phyloP scores from a whole-genome alignment of 2,797 vertebrate genomes.

The Chromis chromis region DNA sequence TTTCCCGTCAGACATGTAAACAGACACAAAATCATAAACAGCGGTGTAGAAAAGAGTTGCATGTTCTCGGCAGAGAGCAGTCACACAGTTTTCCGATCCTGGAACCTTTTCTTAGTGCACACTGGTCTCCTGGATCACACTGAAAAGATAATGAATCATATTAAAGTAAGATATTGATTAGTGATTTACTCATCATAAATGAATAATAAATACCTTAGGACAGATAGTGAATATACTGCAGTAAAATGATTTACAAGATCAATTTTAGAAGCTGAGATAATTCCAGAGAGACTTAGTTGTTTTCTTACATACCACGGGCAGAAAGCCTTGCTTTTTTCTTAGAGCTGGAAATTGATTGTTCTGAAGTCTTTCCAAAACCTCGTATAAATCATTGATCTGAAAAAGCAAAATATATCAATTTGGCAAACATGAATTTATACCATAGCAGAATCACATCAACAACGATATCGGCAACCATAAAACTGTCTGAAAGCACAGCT shows the following conservation, averaged over 20 bases:
- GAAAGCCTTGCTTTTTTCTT: constrained; percentile 72
- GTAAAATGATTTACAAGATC: background rate
- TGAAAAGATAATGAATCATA: constrained; percentile 47
- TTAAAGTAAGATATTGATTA: background rate
- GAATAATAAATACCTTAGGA: background rate
- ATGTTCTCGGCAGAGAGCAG: constrained; percentile 81
- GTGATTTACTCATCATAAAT: background rate
- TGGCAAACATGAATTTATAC: background rate
- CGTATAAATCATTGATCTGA: constrained; percentile 76
- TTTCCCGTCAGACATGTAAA: background rate
- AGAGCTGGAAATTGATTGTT: constrained; percentile 67
- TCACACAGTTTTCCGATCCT: constrained; percentile 86
- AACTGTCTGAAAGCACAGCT: background rate
- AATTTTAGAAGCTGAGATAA: background rate
- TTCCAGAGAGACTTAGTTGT: constrained; percentile 5
- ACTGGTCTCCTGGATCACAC: constrained; percentile 82
- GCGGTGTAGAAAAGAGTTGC: constrained; percentile 84
- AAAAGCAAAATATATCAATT: constrained; percentile 17
- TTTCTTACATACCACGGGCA: constrained; percentile 68
- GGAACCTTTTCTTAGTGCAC: constrained; percentile 83
- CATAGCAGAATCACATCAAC: background rate
- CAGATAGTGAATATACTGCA: background rate
- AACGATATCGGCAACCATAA: background rate
- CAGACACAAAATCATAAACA: constrained; percentile 78
- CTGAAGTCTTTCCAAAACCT: constrained; percentile 77